phyloP scores from a whole-genome alignment of 2,888 invertebrate species.

The Lampropteryx suffumata region DNA sequence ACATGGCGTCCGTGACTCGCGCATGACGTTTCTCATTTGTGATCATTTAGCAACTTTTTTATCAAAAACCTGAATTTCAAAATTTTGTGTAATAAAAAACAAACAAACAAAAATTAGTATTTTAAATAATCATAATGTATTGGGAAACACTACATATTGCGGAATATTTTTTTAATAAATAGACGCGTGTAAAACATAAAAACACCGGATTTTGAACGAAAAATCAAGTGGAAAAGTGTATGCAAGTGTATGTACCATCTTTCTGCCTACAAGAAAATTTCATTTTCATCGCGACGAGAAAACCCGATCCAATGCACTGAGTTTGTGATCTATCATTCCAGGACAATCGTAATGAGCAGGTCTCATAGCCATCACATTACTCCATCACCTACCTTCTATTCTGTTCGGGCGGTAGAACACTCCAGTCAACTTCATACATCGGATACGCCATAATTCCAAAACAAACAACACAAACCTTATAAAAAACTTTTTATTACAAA shows the following conservation, averaged over 20 bases:
- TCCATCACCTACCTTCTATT: conserved; percentile 88
- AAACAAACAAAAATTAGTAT: no score
- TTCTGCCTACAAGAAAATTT: no score
- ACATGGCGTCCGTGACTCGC: conserved; percentile 78
- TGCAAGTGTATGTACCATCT: not conserved
- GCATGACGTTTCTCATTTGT: conserved; percentile 68
- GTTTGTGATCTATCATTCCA: no score
- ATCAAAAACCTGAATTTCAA: no score
- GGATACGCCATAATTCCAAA: conserved; percentile 73
- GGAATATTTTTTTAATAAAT: no score
- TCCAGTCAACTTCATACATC: conserved; percentile 92
- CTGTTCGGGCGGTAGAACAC: conserved; percentile 92
- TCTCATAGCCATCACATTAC: not conserved
- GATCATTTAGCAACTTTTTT: conserved; percentile 38
- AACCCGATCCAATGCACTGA: no score
- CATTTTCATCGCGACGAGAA: no score
- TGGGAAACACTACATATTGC: not conserved
- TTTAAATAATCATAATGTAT: no score
- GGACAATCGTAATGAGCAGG: no score
- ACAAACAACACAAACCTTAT: conserved; percentile 48
- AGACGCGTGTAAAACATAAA: conserved; percentile 1
- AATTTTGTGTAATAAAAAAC: no score
- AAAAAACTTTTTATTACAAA: conserved; percentile 57
- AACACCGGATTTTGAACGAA: conserved; percentile 12
- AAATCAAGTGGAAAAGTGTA: not conserved